A percentile compares a stretch with the other conserved stretches of the same genome.
Conservation (phyloP, 2,797 vertebrate genomes). For the Margarornis squamiger region DNA sequence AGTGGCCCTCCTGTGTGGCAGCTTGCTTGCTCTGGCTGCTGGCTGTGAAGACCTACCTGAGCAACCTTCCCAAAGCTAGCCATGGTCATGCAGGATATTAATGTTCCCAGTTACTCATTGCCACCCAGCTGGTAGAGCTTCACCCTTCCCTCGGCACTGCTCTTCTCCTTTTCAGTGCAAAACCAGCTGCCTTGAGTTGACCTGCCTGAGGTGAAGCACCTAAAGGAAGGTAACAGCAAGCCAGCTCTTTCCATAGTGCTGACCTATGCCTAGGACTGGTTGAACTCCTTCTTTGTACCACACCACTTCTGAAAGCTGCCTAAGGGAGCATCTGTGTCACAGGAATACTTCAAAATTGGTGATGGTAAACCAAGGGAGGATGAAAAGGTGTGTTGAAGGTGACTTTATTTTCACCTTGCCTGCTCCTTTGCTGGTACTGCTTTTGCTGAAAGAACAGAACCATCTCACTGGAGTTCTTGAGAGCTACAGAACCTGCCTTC, state of each 20-base stretch:
- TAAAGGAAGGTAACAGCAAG: not conserved
- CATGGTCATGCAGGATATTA: not conserved
- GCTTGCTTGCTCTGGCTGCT: not conserved
- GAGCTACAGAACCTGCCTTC: not conserved
- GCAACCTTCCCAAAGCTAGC: not conserved
- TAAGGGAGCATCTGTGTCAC: not conserved
- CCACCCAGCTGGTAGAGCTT: not conserved
- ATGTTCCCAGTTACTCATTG: not conserved
- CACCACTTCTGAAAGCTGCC: not conserved
- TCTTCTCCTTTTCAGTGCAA: not conserved
- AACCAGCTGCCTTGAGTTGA: not conserved
- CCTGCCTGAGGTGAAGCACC: not conserved
- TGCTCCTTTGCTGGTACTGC: not conserved
- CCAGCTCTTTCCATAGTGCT: not conserved
- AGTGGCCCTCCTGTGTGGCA: slow-evolving; percentile 16
- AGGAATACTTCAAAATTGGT: not conserved
- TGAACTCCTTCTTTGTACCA: not conserved
- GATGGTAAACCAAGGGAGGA: not conserved
- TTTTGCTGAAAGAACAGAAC: not conserved
- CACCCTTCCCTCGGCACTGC: not conserved
- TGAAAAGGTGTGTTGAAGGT: not conserved
- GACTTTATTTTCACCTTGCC: not conserved
- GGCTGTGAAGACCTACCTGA: not conserved
- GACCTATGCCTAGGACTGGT: not conserved
- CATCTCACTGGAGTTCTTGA: not conserved